These are phyloP conservation scores for Brachirus orientalis DNA, from an alignment of 2,113 vertebrate species.

Conservation along the genomic window DNA sequence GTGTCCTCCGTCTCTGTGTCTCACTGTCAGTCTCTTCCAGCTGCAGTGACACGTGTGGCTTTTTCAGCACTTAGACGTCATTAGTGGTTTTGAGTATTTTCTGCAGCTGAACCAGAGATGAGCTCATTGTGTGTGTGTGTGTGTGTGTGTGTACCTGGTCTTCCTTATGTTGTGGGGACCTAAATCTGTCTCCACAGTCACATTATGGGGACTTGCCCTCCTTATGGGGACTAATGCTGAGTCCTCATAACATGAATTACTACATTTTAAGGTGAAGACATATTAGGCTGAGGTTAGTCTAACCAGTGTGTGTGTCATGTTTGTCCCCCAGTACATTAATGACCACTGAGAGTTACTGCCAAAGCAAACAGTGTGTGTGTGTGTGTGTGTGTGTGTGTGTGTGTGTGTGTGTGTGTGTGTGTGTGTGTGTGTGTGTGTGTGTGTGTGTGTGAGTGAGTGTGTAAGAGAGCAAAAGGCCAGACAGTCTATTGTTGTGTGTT, in stretches of 20 bases:
- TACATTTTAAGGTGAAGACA: too few relatives aligned
- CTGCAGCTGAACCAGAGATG: conserved; percentile 33
- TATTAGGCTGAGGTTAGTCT: too few relatives aligned
- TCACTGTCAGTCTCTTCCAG: conserved; percentile 34
- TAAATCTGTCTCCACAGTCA: too few relatives aligned
- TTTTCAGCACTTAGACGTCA: conserved; percentile 15
- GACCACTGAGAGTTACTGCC: conserved; percentile 45
- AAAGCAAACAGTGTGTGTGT: conserved; percentile 42
- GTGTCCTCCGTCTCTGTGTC: not conserved
- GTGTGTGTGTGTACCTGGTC: too few relatives aligned
- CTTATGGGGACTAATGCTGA: too few relatives aligned
- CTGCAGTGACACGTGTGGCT: conserved; percentile 7
- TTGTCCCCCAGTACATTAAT: conserved; percentile 41
- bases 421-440: conserved; percentile 21
- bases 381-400: conserved; percentile 1
- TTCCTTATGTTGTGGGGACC: too few relatives aligned
- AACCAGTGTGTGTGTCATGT: conserved; percentile 47
- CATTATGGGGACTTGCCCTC: too few relatives aligned
- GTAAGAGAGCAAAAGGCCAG: conserved; percentile 30
- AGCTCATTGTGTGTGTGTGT: too few relatives aligned
- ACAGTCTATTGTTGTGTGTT: conserved; percentile 78
- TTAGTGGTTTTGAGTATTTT: conserved; percentile 31
- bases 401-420: conserved; percentile 18
- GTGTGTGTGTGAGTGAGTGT: not conserved
- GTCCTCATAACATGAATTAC: too few relatives aligned